These are phyloP conservation scores for Anguilla pacifica DNA, from an alignment of 2,797 vertebrate species.

Conservation along the genomic window DNA sequence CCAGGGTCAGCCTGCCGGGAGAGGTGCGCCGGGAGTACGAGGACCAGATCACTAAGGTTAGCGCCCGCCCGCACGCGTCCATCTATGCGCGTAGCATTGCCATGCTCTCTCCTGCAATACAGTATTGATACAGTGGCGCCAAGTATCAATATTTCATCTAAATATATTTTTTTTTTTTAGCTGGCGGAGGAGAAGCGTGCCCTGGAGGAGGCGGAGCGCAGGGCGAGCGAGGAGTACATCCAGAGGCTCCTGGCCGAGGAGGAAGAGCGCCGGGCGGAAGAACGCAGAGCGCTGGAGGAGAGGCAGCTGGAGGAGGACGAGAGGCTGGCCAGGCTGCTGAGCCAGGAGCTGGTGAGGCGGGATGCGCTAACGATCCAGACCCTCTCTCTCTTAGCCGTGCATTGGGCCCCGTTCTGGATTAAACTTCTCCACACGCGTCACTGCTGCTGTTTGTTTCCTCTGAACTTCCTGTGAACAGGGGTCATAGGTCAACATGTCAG, in stretches of 20 bases:
- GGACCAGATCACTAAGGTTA: slow-evolving; percentile 71
- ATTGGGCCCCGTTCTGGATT: background rate
- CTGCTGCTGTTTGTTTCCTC: background rate
- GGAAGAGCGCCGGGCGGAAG: slow-evolving; percentile 70
- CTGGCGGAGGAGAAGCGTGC: slow-evolving; percentile 80
- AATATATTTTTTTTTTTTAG: slow-evolving; percentile 65
- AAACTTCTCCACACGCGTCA: background rate
- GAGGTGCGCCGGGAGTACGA: slow-evolving; percentile 75
- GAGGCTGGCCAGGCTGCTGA: slow-evolving; percentile 62
- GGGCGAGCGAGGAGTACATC: slow-evolving; percentile 87
- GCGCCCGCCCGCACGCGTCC: background rate
- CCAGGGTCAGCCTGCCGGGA: slow-evolving; percentile 67
- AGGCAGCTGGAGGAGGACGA: slow-evolving; percentile 69
- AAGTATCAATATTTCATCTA: slow-evolving; percentile 26
- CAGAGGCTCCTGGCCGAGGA: slow-evolving; percentile 81
- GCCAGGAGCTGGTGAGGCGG: slow-evolving; percentile 63
- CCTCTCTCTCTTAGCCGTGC: background rate
- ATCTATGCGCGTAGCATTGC: background rate
- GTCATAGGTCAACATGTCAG: background rate
- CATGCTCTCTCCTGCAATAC: background rate
- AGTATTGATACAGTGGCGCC: background rate
- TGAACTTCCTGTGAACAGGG: background rate
- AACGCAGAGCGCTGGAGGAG: slow-evolving; percentile 69
- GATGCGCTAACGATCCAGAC: background rate
- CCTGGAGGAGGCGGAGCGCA: slow-evolving; percentile 81